A percentile compares a stretch with the other conserved stretches of the same genome.
These are phyloP conservation scores for Eumeta japonica DNA, from an alignment of 1,140 invertebrate species.

Conservation along the genomic window DNA sequence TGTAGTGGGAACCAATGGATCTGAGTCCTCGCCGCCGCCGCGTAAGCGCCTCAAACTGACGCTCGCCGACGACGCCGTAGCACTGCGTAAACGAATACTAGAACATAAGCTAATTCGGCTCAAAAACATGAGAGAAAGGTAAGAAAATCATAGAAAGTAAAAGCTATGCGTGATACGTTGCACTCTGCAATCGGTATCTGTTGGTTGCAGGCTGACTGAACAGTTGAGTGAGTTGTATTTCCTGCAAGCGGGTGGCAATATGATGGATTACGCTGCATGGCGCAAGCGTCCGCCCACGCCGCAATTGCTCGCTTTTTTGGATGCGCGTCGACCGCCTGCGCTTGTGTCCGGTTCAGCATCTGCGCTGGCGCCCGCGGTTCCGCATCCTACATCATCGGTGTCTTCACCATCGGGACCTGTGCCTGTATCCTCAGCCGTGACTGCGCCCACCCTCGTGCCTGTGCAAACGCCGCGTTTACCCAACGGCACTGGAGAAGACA, in stretches of 20 bases:
- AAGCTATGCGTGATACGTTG: too few species aligned
- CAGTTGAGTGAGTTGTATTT: conserved; percentile 82
- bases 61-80: conserved; percentile 19
- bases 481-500: too few species aligned
- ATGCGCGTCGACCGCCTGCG: conserved; percentile 66
- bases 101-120: too few species aligned
- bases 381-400: conserved; percentile 54
- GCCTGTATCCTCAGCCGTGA: conserved; percentile 61
- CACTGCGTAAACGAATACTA: conserved; percentile 33
- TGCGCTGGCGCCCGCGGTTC: conserved; percentile 20
- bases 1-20: too few species aligned
- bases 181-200: too few species aligned
- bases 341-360: too few species aligned
- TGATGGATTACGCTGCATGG: conserved; percentile 83
- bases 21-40: too few species aligned
- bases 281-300: conserved; percentile 73
- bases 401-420: conserved; percentile 62
- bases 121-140: too few species aligned
- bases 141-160: too few species aligned
- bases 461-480: too few species aligned
- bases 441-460: conserved; percentile 7
- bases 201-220: conserved; percentile 68
- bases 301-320: conserved; percentile 72
- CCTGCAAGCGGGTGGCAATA: conserved; percentile 79
- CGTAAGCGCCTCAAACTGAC: conserved; percentile 32